Percentiles rank a stretch among this genome's conserved stretches.
phyloP scores from a whole-genome alignment of 2,888 invertebrate species.

The Lycophotia porphyrea region DNA sequence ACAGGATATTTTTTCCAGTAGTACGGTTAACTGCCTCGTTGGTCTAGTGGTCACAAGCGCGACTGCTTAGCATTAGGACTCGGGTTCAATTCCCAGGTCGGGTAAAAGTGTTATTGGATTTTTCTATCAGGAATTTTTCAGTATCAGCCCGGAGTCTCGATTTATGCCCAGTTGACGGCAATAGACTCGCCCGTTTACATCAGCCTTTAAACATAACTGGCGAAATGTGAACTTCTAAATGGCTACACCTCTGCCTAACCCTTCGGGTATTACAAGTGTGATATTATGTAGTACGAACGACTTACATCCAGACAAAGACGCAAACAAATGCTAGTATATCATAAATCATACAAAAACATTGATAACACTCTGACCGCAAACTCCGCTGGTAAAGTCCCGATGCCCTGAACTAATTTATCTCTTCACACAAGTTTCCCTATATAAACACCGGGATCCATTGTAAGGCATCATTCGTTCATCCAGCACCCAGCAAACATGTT shows the following conservation, averaged over 20 bases:
- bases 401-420: slow-evolving; percentile 14
- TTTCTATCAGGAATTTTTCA: background rate
- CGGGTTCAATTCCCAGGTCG: too few relatives aligned
- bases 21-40: too few relatives aligned
- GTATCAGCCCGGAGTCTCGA: too few relatives aligned
- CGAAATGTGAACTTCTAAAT: background rate
- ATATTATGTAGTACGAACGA: background rate
- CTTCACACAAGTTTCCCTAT: slow-evolving; percentile 1
- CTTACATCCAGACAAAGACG: background rate
- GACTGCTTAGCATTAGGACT: too few relatives aligned
- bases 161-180: background rate
- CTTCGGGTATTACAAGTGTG: background rate
- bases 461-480: slow-evolving; percentile 42
- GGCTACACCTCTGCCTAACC: background rate
- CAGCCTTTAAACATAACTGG: background rate
- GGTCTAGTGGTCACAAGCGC: too few relatives aligned
- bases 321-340: background rate
- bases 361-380: slow-evolving; percentile 30
- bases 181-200: background rate
- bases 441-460: slow-evolving; percentile 14
- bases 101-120: too few relatives aligned
- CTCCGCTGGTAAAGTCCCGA: slow-evolving; percentile 42
- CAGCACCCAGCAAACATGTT: slow-evolving; percentile 35
- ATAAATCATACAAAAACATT: slow-evolving; percentile 1
- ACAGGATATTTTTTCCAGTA: too few relatives aligned